phyloP scores from a whole-genome alignment of 2,113 vertebrate genomes.

The Psilopogon haemacephalus region DNA sequence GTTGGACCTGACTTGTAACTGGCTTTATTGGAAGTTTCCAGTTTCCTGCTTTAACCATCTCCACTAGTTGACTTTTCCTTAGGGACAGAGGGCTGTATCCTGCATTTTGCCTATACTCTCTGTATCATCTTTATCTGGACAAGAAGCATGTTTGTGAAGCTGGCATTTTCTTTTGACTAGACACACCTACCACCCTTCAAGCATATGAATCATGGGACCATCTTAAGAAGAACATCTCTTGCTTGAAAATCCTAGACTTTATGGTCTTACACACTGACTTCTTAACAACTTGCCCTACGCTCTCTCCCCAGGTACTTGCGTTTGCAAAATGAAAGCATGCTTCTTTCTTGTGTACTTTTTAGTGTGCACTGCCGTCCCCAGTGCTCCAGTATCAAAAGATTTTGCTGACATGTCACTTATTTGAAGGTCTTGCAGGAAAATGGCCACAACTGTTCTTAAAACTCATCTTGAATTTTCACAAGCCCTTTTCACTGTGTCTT shows the following conservation, averaged over 20 bases:
- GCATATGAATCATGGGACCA: not conserved
- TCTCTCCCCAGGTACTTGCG: not conserved
- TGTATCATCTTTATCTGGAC: not conserved
- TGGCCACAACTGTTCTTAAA: not conserved
- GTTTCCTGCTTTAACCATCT: not conserved
- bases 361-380: not conserved
- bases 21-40: not conserved
- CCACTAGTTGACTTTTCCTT: not conserved
- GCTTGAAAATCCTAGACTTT: not conserved
- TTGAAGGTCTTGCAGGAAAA: not conserved
- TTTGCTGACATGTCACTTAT: not conserved
- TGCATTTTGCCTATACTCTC: not conserved
- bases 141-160: not conserved
- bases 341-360: not conserved
- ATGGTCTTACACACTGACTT: not conserved
- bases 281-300: not conserved
- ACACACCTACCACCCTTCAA: not conserved
- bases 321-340: not conserved
- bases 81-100: not conserved
- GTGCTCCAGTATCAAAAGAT: not conserved
- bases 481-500: not conserved
- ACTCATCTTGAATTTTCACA: not conserved
- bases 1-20: not conserved
- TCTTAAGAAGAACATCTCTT: not conserved
- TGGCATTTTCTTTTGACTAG: not conserved